Evolutionary conservation across 2,888 invertebrate genomes (phyloP).

Genomic region (Pristionchus fissidentatus): DNA sequence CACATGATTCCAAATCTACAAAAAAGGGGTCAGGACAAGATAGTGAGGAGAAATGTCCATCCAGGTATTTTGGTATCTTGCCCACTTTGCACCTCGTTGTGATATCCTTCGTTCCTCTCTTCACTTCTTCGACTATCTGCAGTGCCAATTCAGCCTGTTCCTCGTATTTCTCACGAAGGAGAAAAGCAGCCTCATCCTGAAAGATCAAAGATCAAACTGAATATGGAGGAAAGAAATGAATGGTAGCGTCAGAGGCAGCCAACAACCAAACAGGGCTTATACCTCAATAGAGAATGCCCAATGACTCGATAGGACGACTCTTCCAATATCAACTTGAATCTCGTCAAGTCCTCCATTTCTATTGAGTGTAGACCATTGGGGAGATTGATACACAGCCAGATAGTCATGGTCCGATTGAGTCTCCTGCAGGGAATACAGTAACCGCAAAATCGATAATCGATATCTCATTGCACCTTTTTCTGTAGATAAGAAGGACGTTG

Average conservation of each 20-base stretch:
- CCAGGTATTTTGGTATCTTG: not conserved
- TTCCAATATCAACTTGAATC: slow-evolving; percentile 31
- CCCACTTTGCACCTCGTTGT: not conserved
- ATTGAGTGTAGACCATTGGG: not conserved
- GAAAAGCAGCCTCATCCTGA: slow-evolving; percentile 14
- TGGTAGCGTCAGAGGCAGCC: too few relatives aligned
- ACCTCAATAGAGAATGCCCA: slow-evolving; percentile 45
- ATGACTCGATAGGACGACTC: not conserved
- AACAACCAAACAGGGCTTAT: too few relatives aligned
- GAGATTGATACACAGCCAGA: slow-evolving; percentile 25
- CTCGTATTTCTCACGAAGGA: slow-evolving; percentile 31
- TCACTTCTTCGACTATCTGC: slow-evolving; percentile 6
- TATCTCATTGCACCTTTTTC: not conserved
- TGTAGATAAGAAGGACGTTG: not conserved
- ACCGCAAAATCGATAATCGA: slow-evolving; percentile 13
- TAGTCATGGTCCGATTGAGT: slow-evolving; percentile 3
- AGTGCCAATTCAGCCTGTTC: slow-evolving; percentile 41
- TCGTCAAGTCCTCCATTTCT: slow-evolving; percentile 25
- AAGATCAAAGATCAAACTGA: slow-evolving; percentile 16
- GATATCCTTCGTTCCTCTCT: slow-evolving; percentile 16
- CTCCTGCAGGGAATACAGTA: too few relatives aligned
- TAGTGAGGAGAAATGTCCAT: not conserved
- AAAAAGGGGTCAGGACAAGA: too few relatives aligned
- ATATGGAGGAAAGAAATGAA: too few relatives aligned
- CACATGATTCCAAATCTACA: too few relatives aligned